A percentile compares a stretch with the other conserved stretches of the same genome.
phyloP scores from a whole-genome alignment of 2,888 invertebrate species.

The Hydrotaea cyrtoneurina region DNA sequence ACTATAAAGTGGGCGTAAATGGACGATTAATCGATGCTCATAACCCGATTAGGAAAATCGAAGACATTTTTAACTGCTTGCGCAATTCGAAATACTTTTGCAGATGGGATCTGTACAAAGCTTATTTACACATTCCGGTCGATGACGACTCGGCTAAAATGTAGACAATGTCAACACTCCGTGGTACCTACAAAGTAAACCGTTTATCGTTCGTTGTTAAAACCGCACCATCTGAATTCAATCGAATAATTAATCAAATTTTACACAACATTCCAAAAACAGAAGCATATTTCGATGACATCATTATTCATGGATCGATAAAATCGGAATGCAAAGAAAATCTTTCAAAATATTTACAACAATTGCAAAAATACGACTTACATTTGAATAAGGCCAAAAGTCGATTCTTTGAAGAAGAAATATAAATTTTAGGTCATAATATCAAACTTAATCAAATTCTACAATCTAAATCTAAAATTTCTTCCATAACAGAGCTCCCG shows the following conservation, averaged over 20 bases:
- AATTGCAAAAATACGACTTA: constrained; percentile 52
- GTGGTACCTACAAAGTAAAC: constrained; percentile 45
- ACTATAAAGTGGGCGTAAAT: constrained; percentile 48
- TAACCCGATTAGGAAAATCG: constrained; percentile 46
- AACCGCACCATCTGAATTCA: constrained; percentile 50
- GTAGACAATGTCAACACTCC: constrained; percentile 50
- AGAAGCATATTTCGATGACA: constrained; percentile 61
- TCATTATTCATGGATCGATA: constrained; percentile 51
- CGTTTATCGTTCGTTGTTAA: constrained; percentile 24
- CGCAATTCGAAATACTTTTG: constrained; percentile 61
- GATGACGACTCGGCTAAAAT: constrained; percentile 35
- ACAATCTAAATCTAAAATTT: constrained; percentile 44
- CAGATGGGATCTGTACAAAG: constrained; percentile 29
- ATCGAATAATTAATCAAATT: constrained; percentile 61
- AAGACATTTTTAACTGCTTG: constrained; percentile 57
- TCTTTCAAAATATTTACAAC: constrained; percentile 50
- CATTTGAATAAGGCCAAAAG: constrained; percentile 58
- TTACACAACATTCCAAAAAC: constrained; percentile 51
- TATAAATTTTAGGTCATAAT: constrained; percentile 52
- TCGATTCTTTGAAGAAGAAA: constrained; percentile 56
- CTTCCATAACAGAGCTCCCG: constrained; percentile 45
- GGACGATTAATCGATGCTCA: constrained; percentile 6
- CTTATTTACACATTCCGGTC: constrained; percentile 54
- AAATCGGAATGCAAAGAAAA: constrained; percentile 38
- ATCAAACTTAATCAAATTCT: constrained; percentile 42